Base-by-base conservation (phyloP, 2,113 vertebrate genomes). In the Otocyon megalotis region DNA sequence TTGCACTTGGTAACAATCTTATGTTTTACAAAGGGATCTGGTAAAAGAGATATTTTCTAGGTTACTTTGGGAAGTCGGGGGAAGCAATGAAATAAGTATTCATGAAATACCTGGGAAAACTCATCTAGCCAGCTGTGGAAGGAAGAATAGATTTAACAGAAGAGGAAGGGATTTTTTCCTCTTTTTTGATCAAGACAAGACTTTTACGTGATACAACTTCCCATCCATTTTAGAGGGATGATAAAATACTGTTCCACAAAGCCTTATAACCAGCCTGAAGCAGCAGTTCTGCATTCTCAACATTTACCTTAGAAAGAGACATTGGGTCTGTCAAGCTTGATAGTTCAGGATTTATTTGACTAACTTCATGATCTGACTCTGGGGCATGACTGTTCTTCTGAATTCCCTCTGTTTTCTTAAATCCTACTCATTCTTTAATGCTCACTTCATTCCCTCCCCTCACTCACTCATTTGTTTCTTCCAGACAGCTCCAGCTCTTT, bases 231-330 rank as follows among this genome's bases (percentile, higher is more conserved):
- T 14, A 79, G 72, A 83, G 15, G 4, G 28, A 82, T 58, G 62
- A 83, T 35, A 84, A 43, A 90, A 80, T 2, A 7, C 17, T 30
- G 71, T 5, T 17, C 4, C 37, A 71, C 15, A 89, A 80, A 93
- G 54, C 13, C 76, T 94, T 24, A 37, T 10, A 65, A 54, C 20
- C 53, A 92, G 43, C 26, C 58, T 20, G 43, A 86, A 90, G 54
- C 76, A 63, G 19, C 9, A 58, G 11, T 54, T 87, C 69, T 4
- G 26, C 2, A n/a, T 71, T 65, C 63, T 81, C 62, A 92, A 30
- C 88, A 80, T 85, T 92, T 89, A 63, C 72, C 93, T 77, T 80
- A 84, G 43, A 83, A 88, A 95, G 87, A 96, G 87, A 37, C 62
- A 80, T 0, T 77, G 53, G 15, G 12, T 96, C 35, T 97, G 81